Evolutionary conservation across 2,888 invertebrate species (phyloP), one percentile per base, ranked within the genome.

Genomic region (Drosophila formosana): DNA sequence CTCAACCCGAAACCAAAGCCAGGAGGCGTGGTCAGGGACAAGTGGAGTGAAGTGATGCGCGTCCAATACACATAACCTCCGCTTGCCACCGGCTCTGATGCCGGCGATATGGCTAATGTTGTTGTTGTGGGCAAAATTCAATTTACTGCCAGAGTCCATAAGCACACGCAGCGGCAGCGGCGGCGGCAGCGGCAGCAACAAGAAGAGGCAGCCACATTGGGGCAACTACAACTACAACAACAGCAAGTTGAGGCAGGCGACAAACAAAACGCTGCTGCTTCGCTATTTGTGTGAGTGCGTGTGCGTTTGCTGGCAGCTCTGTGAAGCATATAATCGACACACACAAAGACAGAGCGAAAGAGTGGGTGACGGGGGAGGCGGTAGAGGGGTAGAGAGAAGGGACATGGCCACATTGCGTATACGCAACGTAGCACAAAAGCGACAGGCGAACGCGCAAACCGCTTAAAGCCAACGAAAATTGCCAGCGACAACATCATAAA

Each of bases 91-190:
- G 58, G 61, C 58, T 43, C 55, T 30, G 6, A 56, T 52, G 58
- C 51, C 56, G 58, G 52, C 61, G 82, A 83, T 85, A 83, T 81
- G 81, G 85, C 85, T 83, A 83, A 83, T 83, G 81, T 83, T 83
- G 75, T 83, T 83, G 82, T 76, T 82, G 83, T 82, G 87, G 82
- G 77, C 70, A 82, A 87, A 88, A 88, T 88, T 88, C 87, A 88
- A 88, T 88, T 88, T 88, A 85, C 83, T 84, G 82, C 73, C 82
- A 64, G 82, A 84, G 84, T 86, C 84, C 79, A 86, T 86, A 75
- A 66, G 78, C 76, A 80, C 76, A 55, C 67, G 53, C 69, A 18
- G 18, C 18, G 18, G 18, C 18, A 18, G 18, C 18, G 18, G 18
- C 46, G 49, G 49, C 67, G 76, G 32, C 41, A 43, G 41, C 51